Evolutionary conservation across 2,797 vertebrate genomes (phyloP).

Genomic region (Macropus fuliginosus): DNA sequence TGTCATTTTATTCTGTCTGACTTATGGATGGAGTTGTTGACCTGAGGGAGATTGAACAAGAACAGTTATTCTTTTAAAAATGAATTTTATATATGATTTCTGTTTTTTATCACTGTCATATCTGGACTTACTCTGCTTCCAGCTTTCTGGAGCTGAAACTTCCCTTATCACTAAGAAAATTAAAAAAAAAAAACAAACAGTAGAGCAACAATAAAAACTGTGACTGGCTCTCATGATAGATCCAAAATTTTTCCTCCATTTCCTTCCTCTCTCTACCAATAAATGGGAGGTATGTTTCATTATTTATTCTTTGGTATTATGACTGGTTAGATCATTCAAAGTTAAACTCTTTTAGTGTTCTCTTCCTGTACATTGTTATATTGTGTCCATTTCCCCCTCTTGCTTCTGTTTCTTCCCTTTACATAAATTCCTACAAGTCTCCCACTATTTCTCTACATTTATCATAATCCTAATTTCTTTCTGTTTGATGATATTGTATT

Average conservation of each 20-base stretch:
- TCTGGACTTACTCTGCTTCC: not conserved
- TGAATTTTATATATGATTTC: not conserved
- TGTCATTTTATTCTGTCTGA: not conserved
- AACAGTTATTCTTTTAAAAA: not conserved
- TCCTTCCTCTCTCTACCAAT: not conserved
- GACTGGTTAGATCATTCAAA: not conserved
- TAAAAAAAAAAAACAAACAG: too few species aligned
- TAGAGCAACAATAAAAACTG: not conserved
- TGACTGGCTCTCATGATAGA: not conserved
- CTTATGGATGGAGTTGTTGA: not conserved
- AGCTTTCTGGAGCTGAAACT: not conserved
- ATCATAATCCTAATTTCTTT: not conserved
- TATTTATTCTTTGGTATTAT: not conserved
- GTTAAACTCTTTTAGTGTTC: not conserved
- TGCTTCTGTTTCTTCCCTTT: not conserved
- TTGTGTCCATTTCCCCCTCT: not conserved
- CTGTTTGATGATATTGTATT: not conserved
- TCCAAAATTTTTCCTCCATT: not conserved
- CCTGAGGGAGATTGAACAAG: not conserved
- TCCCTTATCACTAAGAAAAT: not conserved
- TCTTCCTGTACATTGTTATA: not conserved
- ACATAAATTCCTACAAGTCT: not conserved
- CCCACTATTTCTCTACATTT: not conserved
- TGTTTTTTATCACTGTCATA: not conserved
- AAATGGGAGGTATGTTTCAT: not conserved